Conservation (phyloP, 2,113 vertebrate species). For the Ceyx melanurus region DNA sequence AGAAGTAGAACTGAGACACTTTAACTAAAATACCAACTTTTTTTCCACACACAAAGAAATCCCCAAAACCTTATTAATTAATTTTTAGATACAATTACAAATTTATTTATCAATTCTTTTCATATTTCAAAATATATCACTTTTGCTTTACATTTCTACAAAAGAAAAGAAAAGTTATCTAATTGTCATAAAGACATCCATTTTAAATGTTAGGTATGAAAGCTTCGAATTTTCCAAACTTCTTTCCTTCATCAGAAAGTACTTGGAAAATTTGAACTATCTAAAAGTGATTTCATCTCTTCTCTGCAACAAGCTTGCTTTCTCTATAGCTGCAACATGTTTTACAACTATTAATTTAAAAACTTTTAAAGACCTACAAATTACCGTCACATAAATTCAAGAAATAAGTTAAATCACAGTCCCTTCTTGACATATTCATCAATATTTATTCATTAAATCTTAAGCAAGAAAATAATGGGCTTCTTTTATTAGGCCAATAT, state of each 20-base stretch:
- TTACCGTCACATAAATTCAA: background rate
- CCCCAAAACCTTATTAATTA: background rate
- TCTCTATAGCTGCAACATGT: background rate
- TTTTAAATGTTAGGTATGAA: background rate
- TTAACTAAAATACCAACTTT: background rate
- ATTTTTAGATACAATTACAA: background rate
- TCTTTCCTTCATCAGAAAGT: background rate
- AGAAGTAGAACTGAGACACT: background rate
- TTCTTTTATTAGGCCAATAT: background rate
- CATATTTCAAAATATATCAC: background rate
- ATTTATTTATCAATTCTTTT: background rate
- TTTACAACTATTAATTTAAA: background rate
- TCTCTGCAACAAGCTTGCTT: background rate
- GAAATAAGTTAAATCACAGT: background rate
- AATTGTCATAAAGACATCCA: background rate
- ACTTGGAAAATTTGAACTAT: background rate
- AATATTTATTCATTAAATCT: conserved; percentile 22
- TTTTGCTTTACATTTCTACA: background rate
- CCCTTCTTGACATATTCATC: background rate
- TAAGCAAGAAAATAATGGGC: background rate
- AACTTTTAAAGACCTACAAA: background rate
- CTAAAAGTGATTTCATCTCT: background rate
- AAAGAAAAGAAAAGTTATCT: background rate
- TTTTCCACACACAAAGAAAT: background rate
- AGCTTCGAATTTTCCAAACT: background rate